Evolutionary conservation across 2,888 invertebrate genomes (phyloP).

Genomic region (Notodonta ziczac): DNA sequence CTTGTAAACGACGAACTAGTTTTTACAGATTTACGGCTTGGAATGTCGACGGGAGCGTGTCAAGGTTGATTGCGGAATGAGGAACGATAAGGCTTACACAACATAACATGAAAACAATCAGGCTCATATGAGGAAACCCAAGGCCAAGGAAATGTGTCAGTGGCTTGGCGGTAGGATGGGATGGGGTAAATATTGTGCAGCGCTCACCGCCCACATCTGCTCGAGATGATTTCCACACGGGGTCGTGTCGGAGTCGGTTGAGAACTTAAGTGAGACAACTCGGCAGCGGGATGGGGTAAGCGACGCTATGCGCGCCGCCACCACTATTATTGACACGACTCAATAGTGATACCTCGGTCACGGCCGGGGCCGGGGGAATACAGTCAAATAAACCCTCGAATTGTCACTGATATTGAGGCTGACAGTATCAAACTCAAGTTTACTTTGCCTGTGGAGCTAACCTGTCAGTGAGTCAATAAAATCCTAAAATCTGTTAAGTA

Average conservation of each 20-base stretch:
- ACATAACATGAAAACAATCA: too few species aligned
- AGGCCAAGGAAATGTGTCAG: not conserved
- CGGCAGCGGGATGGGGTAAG: not conserved
- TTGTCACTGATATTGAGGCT: not conserved
- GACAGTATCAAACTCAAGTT: too few species aligned
- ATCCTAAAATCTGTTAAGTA: too few species aligned
- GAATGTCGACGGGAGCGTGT: too few species aligned
- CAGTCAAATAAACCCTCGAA: too few species aligned
- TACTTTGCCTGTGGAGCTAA: too few species aligned
- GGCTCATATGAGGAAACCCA: not conserved
- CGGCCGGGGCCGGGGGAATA: too few species aligned
- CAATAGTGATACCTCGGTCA: not conserved
- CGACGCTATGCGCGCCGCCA: not conserved
- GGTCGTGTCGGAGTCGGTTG: slow-evolving; percentile 13
- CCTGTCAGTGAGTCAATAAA: too few species aligned
- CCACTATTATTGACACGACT: not conserved
- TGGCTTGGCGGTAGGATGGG: not conserved
- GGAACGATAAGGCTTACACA: too few species aligned
- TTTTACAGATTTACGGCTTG: too few species aligned
- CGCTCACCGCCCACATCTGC: not conserved
- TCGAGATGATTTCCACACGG: not conserved
- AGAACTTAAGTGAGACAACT: not conserved
- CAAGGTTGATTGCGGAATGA: too few species aligned
- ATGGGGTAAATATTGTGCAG: not conserved
- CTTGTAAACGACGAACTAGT: not conserved